Evolutionary conservation across 2,888 invertebrate genomes (phyloP).

Genomic region (Drosophila hamatofila): DNA sequence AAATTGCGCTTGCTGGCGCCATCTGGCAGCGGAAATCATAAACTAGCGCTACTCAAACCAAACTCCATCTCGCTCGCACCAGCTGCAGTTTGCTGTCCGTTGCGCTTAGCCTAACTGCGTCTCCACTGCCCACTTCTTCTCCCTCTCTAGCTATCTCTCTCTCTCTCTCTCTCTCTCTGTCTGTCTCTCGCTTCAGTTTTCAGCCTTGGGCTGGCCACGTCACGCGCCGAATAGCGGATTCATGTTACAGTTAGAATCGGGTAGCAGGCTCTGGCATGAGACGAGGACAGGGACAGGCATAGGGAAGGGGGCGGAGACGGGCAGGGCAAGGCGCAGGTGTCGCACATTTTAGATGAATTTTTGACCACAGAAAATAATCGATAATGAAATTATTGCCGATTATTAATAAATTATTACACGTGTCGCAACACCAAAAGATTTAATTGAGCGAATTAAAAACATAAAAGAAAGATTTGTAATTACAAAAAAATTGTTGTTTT

Average conservation of each 20-base stretch:
- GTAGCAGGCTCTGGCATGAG: background rate
- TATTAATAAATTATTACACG: conserved; percentile 4
- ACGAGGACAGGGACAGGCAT: background rate
- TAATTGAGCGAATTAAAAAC: conserved; percentile 10
- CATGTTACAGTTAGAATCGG: conserved; percentile 34
- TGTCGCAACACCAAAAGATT: conserved; percentile 11
- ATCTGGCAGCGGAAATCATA: conserved; percentile 70
- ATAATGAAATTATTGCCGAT: conserved; percentile 9
- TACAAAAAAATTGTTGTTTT: conserved; percentile 21
- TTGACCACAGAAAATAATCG: conserved; percentile 26
- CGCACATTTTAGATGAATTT: conserved; percentile 47
- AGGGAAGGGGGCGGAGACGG: background rate
- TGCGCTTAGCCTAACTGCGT: conserved; percentile 4
- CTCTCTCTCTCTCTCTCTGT: background rate
- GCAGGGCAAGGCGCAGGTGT: conserved; percentile 12
- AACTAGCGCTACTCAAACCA: conserved; percentile 23
- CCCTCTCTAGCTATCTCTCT: background rate
- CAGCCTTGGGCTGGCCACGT: conserved; percentile 40
- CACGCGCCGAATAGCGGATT: conserved; percentile 19
- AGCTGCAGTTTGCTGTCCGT: background rate
- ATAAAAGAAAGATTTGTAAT: background rate
- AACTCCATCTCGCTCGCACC: conserved; percentile 2
- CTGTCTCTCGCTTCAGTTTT: background rate
- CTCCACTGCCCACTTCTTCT: background rate
- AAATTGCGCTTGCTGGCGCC: conserved; percentile 54